Evolutionary conservation across 2,888 invertebrate genomes (phyloP).

Genomic region (Chloromyia formosa): DNA sequence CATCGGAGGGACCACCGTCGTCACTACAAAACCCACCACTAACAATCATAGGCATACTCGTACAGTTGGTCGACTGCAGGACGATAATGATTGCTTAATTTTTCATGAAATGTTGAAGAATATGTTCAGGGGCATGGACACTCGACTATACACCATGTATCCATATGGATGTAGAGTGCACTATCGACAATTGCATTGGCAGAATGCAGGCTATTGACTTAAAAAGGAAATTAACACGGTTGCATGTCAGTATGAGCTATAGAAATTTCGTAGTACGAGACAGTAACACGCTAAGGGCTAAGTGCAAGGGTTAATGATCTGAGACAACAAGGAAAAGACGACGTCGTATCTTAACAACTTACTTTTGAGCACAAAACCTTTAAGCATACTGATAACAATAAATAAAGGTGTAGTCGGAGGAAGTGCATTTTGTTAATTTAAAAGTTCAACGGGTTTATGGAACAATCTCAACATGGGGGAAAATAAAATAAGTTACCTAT

Average conservation of each 20-base stretch:
- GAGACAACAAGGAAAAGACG: background rate
- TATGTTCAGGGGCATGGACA: background rate
- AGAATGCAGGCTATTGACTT: too few species aligned
- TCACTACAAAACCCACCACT: background rate
- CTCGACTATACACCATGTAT: background rate
- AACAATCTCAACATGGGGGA: too few species aligned
- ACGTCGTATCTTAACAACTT: background rate
- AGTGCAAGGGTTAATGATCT: constrained; percentile 4
- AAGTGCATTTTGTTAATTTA: too few species aligned
- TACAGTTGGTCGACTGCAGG: background rate
- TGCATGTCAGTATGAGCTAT: background rate
- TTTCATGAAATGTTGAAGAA: background rate
- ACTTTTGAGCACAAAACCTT: background rate
- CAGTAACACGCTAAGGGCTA: constrained; percentile 16
- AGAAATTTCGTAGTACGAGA: background rate
- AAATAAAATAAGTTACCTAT: too few species aligned
- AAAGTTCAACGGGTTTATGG: too few species aligned
- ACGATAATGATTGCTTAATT: constrained; percentile 6
- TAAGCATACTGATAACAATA: too few species aligned
- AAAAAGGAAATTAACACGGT: background rate
- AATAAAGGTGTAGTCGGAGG: too few species aligned
- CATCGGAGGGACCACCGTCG: too few species aligned
- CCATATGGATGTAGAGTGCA: background rate
- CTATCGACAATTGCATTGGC: background rate
- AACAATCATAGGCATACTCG: background rate